A percentile compares a stretch with the other conserved stretches of the same genome.
These are phyloP conservation scores for Arge pagana DNA, from an alignment of 2,888 invertebrate species.

Conservation along the genomic window DNA sequence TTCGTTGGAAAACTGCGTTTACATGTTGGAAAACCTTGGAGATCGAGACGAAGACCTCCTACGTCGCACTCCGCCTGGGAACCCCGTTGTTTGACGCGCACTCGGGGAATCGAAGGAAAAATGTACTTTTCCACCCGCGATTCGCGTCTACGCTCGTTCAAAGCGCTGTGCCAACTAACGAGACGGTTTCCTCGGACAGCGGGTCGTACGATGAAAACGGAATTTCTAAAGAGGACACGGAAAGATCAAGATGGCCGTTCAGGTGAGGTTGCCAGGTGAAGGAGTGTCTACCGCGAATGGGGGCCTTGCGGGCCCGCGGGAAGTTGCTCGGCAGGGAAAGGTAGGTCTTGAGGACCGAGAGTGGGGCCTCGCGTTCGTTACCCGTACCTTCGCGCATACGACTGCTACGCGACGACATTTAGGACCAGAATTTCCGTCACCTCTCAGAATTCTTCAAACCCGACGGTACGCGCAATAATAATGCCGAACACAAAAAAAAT, in stretches of 20 bases:
- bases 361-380: slow-evolving; percentile 8
- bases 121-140: too few relatives aligned
- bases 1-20: too few relatives aligned
- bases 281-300: slow-evolving; percentile 25
- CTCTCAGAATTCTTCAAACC: too few relatives aligned
- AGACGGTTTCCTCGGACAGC: slow-evolving; percentile 5
- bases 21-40: too few relatives aligned
- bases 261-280: slow-evolving; percentile 40
- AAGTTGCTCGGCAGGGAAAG: slow-evolving; percentile 21
- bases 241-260: slow-evolving; percentile 43
- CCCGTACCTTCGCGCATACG: neutral
- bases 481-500: too few relatives aligned
- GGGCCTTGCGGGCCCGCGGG: slow-evolving; percentile 23
- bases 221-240: slow-evolving; percentile 27
- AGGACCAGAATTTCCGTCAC: too few relatives aligned
- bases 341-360: slow-evolving; percentile 16
- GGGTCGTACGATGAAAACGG: slow-evolving; percentile 8
- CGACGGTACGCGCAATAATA: too few relatives aligned
- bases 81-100: too few relatives aligned
- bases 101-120: too few relatives aligned
- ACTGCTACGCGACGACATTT: too few relatives aligned
- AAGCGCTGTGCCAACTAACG: slow-evolving; percentile 2
- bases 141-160: neutral
- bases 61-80: too few relatives aligned
- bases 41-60: too few relatives aligned